These are phyloP conservation scores for Grus americana DNA, from an alignment of 2,113 vertebrate genomes.

Conservation along the genomic window DNA sequence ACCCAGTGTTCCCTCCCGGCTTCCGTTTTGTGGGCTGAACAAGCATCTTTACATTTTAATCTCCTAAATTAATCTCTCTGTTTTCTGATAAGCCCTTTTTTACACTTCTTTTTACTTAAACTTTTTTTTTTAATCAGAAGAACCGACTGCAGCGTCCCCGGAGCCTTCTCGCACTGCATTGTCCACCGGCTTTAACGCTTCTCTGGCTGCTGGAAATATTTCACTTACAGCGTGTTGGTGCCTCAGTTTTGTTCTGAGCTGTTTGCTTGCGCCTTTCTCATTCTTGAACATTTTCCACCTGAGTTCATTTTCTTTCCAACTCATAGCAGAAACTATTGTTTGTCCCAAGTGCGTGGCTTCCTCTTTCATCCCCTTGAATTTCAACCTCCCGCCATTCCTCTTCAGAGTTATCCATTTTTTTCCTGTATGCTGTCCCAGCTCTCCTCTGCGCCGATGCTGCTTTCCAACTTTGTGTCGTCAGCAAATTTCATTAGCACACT, in stretches of 20 bases:
- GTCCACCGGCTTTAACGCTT: background rate
- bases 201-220: background rate
- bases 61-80: background rate
- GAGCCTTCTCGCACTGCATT: rapidly evolving
- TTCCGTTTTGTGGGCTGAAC: background rate
- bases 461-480: slow-evolving; percentile 46
- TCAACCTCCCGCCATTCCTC: background rate
- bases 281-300: background rate
- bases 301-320: background rate
- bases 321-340: background rate
- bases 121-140: background rate
- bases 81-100: background rate
- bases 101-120: background rate
- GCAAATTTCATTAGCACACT: slow-evolving; percentile 29
- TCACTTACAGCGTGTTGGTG: background rate
- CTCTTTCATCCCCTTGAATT: background rate
- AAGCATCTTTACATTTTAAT: background rate
- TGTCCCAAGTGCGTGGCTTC: background rate
- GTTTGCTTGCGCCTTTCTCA: background rate
- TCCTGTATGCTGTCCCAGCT: background rate
- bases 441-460: background rate
- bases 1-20: background rate
- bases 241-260: background rate
- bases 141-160: rapidly evolving
- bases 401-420: background rate